A percentile compares a stretch with the other conserved stretches of the same genome.
Evolutionary conservation across 2,797 vertebrate species (phyloP).

Genomic region (Clarias laeviceps): DNA sequence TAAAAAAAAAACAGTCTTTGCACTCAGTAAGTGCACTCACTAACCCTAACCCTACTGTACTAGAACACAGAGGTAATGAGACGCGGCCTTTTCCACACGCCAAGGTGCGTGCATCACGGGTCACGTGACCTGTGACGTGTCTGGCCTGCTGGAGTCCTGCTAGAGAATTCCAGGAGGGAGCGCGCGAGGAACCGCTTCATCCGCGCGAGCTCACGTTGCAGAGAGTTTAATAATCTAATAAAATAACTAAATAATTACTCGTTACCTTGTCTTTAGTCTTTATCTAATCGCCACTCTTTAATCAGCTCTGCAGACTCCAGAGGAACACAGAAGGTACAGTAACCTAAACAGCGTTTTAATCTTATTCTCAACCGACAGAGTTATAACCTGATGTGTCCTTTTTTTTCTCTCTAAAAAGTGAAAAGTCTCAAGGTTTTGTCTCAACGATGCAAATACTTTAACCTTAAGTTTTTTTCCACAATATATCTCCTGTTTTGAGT

Average conservation of each 20-base stretch:
- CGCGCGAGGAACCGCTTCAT: slow-evolving; percentile 48
- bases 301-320: slow-evolving; percentile 65
- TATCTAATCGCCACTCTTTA: background rate
- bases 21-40: no score
- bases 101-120: slow-evolving; percentile 34
- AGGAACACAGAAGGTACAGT: slow-evolving; percentile 67
- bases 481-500: background rate
- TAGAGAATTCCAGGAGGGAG: slow-evolving; percentile 67
- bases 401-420: background rate
- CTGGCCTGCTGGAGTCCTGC: slow-evolving; percentile 40
- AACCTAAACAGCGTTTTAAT: background rate
- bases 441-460: background rate
- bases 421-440: background rate
- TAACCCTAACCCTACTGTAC: no score
- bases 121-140: slow-evolving; percentile 76
- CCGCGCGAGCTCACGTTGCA: slow-evolving; percentile 41
- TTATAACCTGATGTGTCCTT: background rate
- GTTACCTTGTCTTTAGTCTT: no score
- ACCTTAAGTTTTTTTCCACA: background rate
- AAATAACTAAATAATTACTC: no score
- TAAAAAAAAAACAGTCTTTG: no score
- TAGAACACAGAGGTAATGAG: background rate
- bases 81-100: background rate
- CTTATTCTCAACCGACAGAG: background rate
- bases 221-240: background rate